A percentile compares a stretch with the other conserved stretches of the same genome.
Evolutionary conservation across 2,113 vertebrate species (phyloP).

Genomic region (Regulus satrapa): DNA sequence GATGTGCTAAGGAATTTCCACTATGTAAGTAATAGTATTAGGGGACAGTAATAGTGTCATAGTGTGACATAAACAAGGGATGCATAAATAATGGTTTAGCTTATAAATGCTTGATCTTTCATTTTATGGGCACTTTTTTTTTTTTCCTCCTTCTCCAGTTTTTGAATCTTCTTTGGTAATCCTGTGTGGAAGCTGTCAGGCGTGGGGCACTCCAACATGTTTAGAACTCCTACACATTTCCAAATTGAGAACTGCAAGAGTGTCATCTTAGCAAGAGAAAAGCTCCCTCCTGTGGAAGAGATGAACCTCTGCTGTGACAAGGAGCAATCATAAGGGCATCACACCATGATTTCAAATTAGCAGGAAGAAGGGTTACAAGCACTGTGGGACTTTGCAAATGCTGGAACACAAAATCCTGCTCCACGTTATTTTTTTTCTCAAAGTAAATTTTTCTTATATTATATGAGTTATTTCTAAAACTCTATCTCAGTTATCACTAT

Average conservation of each 20-base stretch:
- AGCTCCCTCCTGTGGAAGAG: slow-evolving; percentile 49
- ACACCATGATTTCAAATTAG: neutral
- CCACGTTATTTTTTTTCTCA: neutral
- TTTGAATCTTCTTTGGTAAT: neutral
- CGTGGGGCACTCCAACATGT: neutral
- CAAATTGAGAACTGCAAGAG: neutral
- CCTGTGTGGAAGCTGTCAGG: neutral
- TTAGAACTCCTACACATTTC: slow-evolving; percentile 12
- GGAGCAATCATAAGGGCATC: neutral
- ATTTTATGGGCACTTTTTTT: neutral
- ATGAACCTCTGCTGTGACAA: neutral
- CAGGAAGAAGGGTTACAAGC: neutral
- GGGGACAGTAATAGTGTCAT: neutral
- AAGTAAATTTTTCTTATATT: neutral
- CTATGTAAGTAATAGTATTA: neutral
- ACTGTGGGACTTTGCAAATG: neutral
- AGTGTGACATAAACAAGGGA: neutral
- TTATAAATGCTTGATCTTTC: neutral
- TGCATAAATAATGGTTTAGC: neutral
- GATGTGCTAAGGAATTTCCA: neutral
- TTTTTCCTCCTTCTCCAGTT: neutral
- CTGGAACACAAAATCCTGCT: neutral
- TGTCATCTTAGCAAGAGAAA: neutral
- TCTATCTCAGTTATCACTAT: neutral
- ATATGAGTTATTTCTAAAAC: neutral